Base-by-base conservation (phyloP, 2,888 invertebrate species). In the Epirrhoe tristata region DNA sequence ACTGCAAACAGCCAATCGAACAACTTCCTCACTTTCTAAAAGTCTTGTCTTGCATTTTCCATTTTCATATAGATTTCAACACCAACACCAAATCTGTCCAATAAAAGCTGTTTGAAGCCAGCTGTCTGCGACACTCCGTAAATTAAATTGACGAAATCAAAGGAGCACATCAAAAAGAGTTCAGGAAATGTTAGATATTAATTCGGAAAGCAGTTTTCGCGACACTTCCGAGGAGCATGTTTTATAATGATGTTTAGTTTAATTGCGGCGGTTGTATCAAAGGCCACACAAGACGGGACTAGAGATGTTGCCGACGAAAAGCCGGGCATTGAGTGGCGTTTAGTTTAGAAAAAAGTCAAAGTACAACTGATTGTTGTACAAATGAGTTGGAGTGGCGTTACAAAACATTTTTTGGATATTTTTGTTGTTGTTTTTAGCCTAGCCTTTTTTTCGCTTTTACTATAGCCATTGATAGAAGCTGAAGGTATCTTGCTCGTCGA, bases 61-160 rank as follows among this genome's bases (percentile, higher is more conserved):
- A 55, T 50, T 63, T 56, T 31, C 31, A 61, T 34, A 48, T 59
- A 59, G 1, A 53, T 53, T 32, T 43, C 36, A 34, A 32, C 43
- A 66, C 36, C 17, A 43, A 34, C 58, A 66, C 32, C 52, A 58
- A 58, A 59, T 39, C 48, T 39, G 24, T 39, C 51, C 62, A 58
- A 66, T 63, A 69, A 71, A 63, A 68, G 53, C 58, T 58, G 67
- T 74, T 74, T 61, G 71, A 74, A 70, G 66, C 55, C 68, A 67
- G 69, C 72, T 74, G 74, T 72, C 74, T 68, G 74, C 77, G 76
- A 74, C 69, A 72, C 62, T 58, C 43, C 76, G 76, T 82, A 78
- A 81, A 81, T 80, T 79, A 81, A 78, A 79, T 78, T 73, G 76
- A 75, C 71, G 71, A 58, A 78, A 83, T 83, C 83, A 82, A 83